Evolutionary conservation across 2,888 invertebrate genomes (phyloP).

Genomic region (Geophilus truncorum): DNA sequence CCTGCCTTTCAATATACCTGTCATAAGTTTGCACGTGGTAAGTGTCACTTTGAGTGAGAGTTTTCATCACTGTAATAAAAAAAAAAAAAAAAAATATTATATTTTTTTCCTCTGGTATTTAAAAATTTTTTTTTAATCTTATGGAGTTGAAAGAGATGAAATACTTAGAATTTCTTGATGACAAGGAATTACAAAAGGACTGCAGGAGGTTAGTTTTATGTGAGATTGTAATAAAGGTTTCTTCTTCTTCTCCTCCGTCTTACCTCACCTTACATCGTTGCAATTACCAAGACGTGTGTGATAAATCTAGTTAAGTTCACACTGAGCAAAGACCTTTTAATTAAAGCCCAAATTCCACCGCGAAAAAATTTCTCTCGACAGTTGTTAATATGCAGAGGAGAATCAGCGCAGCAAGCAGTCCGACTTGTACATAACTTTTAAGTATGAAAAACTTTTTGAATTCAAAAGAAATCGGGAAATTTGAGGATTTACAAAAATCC

Average conservation of each 20-base stretch:
- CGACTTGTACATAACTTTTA: not conserved
- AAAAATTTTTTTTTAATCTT: not conserved
- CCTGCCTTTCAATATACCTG: not conserved
- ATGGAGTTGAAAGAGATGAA: not conserved
- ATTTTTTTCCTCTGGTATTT: not conserved
- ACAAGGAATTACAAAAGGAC: conserved; percentile 5
- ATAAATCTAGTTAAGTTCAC: conserved; percentile 21
- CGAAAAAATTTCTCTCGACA: not conserved
- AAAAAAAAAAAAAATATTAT: not conserved
- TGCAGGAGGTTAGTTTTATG: conserved; percentile 14
- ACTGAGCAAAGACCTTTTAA: conserved; percentile 27
- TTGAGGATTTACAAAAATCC: not conserved
- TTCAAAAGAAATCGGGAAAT: not conserved
- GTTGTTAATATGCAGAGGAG: conserved; percentile 19
- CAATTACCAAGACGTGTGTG: conserved; percentile 23
- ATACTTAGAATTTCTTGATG: not conserved
- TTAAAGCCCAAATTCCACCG: conserved; percentile 10
- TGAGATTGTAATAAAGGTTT: not conserved
- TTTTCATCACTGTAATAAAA: conserved; percentile 2
- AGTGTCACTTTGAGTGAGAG: conserved; percentile 13
- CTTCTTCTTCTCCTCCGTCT: not conserved
- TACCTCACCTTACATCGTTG: not conserved
- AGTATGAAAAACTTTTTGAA: not conserved
- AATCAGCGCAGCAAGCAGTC: conserved; percentile 14
- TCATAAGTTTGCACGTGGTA: not conserved